Evolutionary conservation across 2,888 invertebrate species (phyloP), one percentile per base, ranked within the genome.

Genomic region (Busseola fusca): DNA sequence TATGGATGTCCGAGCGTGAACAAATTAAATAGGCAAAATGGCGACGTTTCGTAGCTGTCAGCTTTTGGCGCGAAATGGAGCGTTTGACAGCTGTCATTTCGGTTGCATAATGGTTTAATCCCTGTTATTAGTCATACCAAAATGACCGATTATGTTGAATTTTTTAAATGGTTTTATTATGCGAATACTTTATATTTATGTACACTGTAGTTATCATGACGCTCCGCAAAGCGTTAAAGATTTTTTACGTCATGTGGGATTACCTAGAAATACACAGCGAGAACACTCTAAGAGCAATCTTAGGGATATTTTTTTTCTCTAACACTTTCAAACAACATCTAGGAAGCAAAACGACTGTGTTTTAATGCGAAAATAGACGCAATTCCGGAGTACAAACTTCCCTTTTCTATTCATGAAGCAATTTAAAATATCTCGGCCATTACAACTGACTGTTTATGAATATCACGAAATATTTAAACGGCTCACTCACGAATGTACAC

Each of bases 401-500:
- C 75, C 85, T 87, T 90, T 89, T 88, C 87, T 92, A 92, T 93
- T 91, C 91, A 93, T 93, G 91, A 91, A 89, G 89, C 91, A 91
- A 92, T 93, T 92, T 90, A 89, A 92, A 84, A 92, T 90, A 89
- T 86, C 84, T 85, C 78, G 78, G 71, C 85, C 73, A 85, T 84
- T 85, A 87, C 84, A 85, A 84, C 88, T 83, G 88, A 83, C 87
- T 84, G 89, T 90, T 88, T 90, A 88, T 89, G 87, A 89, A 88
- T 86, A 87, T 86, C 82, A 81, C 86, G 71, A 88, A 88, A 88
- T 87, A 91, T 89, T 91, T 84, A 87, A 87, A 86, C 76, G 82
- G 72, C 79, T 82, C 81, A 88, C 83, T 84, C 85, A 81, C 77
- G 59, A 72, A 80, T 75, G 80, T 82, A 81, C 77, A 84, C 76